Evolutionary conservation across 2,797 vertebrate species (phyloP), one percentile per base, ranked within the genome.

Genomic region (Argya squamiceps): DNA sequence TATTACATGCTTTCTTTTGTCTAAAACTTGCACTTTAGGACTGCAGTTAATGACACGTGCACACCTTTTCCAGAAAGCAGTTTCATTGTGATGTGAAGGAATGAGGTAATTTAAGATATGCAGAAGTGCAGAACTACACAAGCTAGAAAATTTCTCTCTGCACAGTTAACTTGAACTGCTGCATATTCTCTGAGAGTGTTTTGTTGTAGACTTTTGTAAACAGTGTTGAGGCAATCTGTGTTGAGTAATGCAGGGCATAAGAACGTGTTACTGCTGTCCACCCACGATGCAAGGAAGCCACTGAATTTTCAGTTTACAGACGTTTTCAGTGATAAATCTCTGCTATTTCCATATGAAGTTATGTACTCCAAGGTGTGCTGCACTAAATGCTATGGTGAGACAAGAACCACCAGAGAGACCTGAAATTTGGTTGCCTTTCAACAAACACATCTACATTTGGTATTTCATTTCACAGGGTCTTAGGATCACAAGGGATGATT

Each of bases 381-480:
- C 64, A 44, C 15, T 5, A 15, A 74, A 21, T 5, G 9, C 60
- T 67, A 11, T 17, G 18, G 6, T 2, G 29, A 60, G 53, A 39
- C 0, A 0, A 82, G 27, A 89, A 36, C 16, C 17, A 5, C 29
- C 2, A 3, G 34, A 53, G 9, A 85, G 1, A 69, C 6, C 12
- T 69, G 36, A 75, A 65, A 41, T 76, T 73, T 76, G 11, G 14
- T 34, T 47, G 55, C 36, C 24, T n/a, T 73, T 79, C 63, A 65
- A 29, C 15, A 24, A 39, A 32, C 8, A 29, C 21, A n/a, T 58
- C 27, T 67, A 18, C 11, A 23, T 11, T 43, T 53, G 2, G 21
- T 41, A 3, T 26, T 81, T 89, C 58, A 9, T 84, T 76, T 47
- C 65, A 47, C 7, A 34, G 26, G 12, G 39, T 84, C 77, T 87